Percentiles rank a stretch among this genome's conserved stretches.
phyloP scores from a whole-genome alignment of 2,888 invertebrate genomes.

The Scaptomyza reducta region DNA sequence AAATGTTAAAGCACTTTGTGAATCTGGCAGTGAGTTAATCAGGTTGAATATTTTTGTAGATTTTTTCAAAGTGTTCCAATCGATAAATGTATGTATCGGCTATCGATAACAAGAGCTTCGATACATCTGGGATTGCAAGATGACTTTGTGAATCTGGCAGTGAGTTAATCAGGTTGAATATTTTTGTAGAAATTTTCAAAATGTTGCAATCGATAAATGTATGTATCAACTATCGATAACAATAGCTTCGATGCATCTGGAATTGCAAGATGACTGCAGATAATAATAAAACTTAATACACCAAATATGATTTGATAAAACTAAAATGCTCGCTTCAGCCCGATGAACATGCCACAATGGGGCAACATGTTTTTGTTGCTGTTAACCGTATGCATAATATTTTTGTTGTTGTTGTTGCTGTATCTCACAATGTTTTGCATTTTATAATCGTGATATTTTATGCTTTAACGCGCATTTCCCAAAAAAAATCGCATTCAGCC shows the following conservation, averaged over 20 bases:
- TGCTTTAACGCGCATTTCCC: conserved; percentile 57
- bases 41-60: not conserved
- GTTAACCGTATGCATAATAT: conserved; percentile 6
- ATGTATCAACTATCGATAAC: not conserved
- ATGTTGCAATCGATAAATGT: not conserved
- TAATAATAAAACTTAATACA: too few relatives aligned
- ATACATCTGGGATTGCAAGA: not conserved
- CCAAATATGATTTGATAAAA: not conserved
- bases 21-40: not conserved
- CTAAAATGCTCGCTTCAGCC: too few relatives aligned
- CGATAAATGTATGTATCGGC: not conserved
- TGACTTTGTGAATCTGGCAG: not conserved
- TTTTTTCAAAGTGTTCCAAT: not conserved
- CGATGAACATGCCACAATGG: conserved; percentile 12
- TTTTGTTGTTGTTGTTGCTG: conserved; percentile 10
- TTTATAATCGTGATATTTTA: conserved; percentile 66
- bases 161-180: not conserved
- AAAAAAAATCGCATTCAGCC: conserved; percentile 43
- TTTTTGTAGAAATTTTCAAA: not conserved
- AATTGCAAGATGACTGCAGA: too few relatives aligned
- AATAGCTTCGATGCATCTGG: not conserved
- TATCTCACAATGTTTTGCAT: conserved; percentile 47
- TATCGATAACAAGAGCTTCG: not conserved
- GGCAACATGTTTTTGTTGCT: conserved; percentile 22
- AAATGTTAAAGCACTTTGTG: not conserved